These are phyloP conservation scores for Lepidurus apus DNA, from an alignment of 1,140 invertebrate genomes.

Conservation along the genomic window DNA sequence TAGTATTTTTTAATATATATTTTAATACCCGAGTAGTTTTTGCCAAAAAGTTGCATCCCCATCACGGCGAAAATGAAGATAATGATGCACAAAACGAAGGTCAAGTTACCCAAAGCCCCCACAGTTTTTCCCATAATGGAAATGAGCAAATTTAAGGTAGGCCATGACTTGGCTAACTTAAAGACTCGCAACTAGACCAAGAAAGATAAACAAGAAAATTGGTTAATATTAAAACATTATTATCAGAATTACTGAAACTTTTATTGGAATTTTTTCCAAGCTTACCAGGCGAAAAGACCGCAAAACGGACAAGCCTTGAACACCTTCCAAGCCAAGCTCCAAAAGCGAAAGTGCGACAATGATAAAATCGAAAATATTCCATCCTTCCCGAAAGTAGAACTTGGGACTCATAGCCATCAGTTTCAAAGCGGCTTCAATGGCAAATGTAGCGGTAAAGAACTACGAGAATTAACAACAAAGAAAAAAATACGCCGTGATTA, in stretches of 20 bases:
- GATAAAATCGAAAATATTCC: constrained; percentile 99
- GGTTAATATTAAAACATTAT: too few species aligned
- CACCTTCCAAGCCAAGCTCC: constrained; percentile 85
- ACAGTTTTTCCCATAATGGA: constrained; percentile 98
- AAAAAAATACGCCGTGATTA: too few species aligned
- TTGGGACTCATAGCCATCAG: constrained; percentile 94
- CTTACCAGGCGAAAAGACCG: constrained; percentile 96
- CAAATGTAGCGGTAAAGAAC: constrained; percentile 98
- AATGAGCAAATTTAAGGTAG: constrained; percentile 94
- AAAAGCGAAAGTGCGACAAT: constrained; percentile 92
- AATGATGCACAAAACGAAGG: constrained; percentile 94
- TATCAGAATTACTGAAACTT: too few species aligned
- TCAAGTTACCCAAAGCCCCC: constrained; percentile 94
- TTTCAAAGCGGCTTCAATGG: constrained; percentile 92
- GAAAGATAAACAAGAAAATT: too few species aligned
- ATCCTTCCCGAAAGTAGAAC: constrained; percentile 96
- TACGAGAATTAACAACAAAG: constrained; percentile 48
- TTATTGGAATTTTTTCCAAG: constrained; percentile 37
- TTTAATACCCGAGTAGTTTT: constrained; percentile 74
- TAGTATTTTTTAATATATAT: not conserved
- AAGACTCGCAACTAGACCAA: constrained; percentile 89
- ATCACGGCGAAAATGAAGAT: constrained; percentile 98
- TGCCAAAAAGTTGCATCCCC: constrained; percentile 97
- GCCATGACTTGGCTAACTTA: constrained; percentile 99
- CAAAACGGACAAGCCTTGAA: constrained; percentile 91